Conservation (phyloP, 2,797 vertebrate genomes). For the Eurystomus glaucurus region DNA sequence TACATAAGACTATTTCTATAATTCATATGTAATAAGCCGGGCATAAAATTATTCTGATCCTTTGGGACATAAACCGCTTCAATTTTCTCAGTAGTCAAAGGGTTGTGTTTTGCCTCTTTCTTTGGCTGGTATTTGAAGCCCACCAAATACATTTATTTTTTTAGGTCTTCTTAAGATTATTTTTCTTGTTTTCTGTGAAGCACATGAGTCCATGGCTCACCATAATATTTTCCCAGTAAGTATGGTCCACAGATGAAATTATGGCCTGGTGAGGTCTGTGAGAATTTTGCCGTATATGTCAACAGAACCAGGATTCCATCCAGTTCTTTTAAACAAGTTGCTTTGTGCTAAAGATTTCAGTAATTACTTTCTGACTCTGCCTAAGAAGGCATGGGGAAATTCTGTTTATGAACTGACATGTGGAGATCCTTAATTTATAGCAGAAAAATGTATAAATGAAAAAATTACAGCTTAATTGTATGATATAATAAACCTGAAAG, state of each 20-base stretch:
- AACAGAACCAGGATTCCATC: not conserved
- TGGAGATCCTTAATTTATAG: constrained; percentile 5
- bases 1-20: constrained; percentile 41
- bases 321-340: not conserved
- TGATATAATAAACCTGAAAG: constrained; percentile 34
- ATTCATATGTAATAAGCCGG: not conserved
- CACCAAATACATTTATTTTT: not conserved
- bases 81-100: constrained; percentile 2
- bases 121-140: not conserved
- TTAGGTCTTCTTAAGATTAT: not conserved
- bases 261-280: not conserved
- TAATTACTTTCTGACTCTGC: not conserved
- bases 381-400: not conserved
- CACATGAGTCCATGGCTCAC: not conserved
- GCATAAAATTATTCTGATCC: constrained; percentile 31
- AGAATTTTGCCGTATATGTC: constrained; percentile 28
- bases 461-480: not conserved
- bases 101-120: constrained; percentile 1
- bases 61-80: constrained; percentile 43
- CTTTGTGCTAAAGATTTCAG: not conserved
- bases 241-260: constrained; percentile 27
- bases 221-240: constrained; percentile 32
- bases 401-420: not conserved
- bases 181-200: constrained; percentile 37
- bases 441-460: not conserved